Conservation (phyloP, 2,113 vertebrate species). For the Pterophyllum scalare region DNA sequence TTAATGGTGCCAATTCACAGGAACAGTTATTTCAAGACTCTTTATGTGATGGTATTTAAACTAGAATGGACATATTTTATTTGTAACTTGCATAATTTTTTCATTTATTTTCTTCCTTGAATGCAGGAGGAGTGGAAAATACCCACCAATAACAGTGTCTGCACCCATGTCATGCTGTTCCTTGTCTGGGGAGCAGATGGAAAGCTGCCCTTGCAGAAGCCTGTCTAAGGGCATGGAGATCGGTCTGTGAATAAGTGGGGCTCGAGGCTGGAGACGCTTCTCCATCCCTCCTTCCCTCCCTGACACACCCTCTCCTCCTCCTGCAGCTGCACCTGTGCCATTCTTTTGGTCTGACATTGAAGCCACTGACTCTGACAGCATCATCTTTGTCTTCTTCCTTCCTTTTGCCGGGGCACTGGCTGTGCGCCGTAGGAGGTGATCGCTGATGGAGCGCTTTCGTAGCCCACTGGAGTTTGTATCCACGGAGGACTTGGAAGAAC, state of each 20-base stretch:
- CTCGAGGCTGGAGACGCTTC: slow-evolving; percentile 59
- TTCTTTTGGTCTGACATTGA: slow-evolving; percentile 83
- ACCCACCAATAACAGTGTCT: slow-evolving; percentile 84
- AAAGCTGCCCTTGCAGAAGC: slow-evolving; percentile 83
- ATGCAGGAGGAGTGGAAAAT: neutral
- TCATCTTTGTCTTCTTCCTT: slow-evolving; percentile 94
- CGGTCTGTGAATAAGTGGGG: slow-evolving; percentile 84
- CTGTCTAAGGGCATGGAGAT: slow-evolving; percentile 93
- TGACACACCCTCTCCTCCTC: slow-evolving; percentile 68
- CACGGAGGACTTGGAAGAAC: slow-evolving; percentile 85
- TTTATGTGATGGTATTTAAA: neutral
- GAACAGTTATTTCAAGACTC: neutral
- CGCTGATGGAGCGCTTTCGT: slow-evolving; percentile 90
- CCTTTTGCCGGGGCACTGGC: slow-evolving; percentile 96
- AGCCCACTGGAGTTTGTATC: slow-evolving; percentile 80
- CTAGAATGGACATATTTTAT: neutral
- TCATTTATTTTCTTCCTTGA: neutral
- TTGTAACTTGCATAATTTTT: slow-evolving; percentile 8
- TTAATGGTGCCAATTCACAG: neutral
- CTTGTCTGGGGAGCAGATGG: slow-evolving; percentile 72
- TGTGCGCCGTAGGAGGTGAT: slow-evolving; percentile 91
- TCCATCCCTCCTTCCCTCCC: slow-evolving; percentile 71
- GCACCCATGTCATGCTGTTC: slow-evolving; percentile 67
- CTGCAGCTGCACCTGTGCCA: slow-evolving; percentile 71
- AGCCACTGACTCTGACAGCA: slow-evolving; percentile 82